Conservation (phyloP, 2,797 vertebrate genomes). For the Catamblyrhynchus diadema region DNA sequence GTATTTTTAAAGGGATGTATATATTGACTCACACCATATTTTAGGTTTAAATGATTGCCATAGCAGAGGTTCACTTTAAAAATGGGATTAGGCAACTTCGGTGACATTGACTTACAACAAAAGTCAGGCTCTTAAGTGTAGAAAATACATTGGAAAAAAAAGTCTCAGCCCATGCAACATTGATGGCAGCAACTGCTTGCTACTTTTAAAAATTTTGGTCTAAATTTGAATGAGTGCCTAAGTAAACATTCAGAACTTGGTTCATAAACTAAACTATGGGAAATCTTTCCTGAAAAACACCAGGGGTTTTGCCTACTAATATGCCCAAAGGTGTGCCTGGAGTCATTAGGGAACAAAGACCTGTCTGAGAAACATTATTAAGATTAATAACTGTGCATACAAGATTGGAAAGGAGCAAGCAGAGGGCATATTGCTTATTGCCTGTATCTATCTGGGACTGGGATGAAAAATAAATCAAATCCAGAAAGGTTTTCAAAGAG, state of each 20-base stretch:
- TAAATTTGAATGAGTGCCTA: slow-evolving; percentile 27
- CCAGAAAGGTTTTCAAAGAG: slow-evolving; percentile 15
- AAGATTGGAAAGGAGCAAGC: slow-evolving; percentile 58
- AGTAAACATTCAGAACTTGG: slow-evolving; percentile 18
- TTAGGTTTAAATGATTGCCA: background rate
- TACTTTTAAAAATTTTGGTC: background rate
- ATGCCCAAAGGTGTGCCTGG: slow-evolving; percentile 50
- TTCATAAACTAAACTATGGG: slow-evolving; percentile 33
- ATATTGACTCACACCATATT: background rate
- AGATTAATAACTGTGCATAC: slow-evolving; percentile 67
- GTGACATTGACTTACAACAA: background rate
- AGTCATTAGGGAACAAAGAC: slow-evolving; percentile 68
- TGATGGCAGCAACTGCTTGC: background rate
- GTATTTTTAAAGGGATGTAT: background rate
- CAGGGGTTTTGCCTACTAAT: slow-evolving; percentile 45
- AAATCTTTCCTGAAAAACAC: slow-evolving; percentile 47
- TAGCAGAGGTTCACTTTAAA: background rate
- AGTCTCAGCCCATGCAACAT: background rate
- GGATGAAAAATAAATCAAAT: slow-evolving; percentile 63
- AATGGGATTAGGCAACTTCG: background rate
- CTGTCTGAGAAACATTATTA: slow-evolving; percentile 63
- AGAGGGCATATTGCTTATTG: slow-evolving; percentile 62
- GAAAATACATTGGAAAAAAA: background rate
- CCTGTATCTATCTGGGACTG: slow-evolving; percentile 36
- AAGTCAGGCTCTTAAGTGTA: background rate